Percentiles rank a stretch among this genome's conserved stretches.
These are phyloP conservation scores for Nomada ruficornis DNA, from an alignment of 2,888 invertebrate genomes.

Conservation along the genomic window DNA sequence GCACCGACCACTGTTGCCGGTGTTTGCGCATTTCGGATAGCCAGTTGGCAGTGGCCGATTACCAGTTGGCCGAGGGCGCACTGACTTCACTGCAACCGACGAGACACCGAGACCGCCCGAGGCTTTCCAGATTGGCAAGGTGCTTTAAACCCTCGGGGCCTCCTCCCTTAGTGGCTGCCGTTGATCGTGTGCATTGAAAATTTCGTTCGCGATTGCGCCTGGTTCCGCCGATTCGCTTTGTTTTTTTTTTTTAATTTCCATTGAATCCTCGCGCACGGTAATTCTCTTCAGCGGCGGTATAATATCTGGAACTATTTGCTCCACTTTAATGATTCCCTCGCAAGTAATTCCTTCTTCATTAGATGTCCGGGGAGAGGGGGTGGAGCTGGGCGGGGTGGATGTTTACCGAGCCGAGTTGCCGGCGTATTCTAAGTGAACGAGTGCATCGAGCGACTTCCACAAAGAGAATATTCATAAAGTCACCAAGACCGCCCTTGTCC, in stretches of 20 bases:
- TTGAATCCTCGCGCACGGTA: not conserved
- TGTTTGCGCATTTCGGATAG: constrained; percentile 73
- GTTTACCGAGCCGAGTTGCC: constrained; percentile 56
- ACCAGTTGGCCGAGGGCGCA: constrained; percentile 55
- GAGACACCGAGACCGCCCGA: constrained; percentile 36
- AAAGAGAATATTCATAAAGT: constrained; percentile 78
- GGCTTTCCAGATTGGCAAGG: constrained; percentile 36
- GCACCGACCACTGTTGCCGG: constrained; percentile 65
- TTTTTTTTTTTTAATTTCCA: no score
- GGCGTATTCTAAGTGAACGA: constrained; percentile 70
- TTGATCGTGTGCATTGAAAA: constrained; percentile 23
- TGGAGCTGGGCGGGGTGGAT: not conserved
- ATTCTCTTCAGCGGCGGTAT: not conserved
- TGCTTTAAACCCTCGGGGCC: constrained; percentile 25
- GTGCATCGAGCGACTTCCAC: constrained; percentile 67
- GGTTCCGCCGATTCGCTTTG: no score
- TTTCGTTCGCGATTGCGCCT: constrained; percentile 1
- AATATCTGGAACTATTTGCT: constrained; percentile 39
- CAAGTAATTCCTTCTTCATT: constrained; percentile 68
- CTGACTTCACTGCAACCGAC: constrained; percentile 45
- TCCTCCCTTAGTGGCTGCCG: no score
- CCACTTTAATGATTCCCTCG: constrained; percentile 49
- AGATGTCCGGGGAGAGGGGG: constrained; percentile 32
- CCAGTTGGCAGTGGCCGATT: constrained; percentile 48
- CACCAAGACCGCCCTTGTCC: constrained; percentile 62